These are phyloP conservation scores for Epirrhoe alternata DNA, from an alignment of 2,888 invertebrate genomes.

Conservation along the genomic window DNA sequence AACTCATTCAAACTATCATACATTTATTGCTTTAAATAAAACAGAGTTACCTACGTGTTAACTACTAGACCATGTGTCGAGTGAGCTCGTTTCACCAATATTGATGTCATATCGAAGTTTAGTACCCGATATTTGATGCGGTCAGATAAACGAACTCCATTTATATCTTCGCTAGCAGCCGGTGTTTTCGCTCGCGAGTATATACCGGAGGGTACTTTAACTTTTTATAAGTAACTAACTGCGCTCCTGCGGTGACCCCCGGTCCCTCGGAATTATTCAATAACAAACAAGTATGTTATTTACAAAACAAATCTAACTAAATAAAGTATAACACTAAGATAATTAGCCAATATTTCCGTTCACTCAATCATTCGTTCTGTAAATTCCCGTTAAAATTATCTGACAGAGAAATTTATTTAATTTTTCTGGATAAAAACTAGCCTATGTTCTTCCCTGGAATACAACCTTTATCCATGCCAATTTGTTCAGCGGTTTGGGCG, in stretches of 20 bases:
- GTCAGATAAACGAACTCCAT: slow-evolving; percentile 7
- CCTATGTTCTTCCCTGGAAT: too few species aligned
- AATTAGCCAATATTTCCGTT: background rate
- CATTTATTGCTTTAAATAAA: background rate
- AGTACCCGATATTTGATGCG: slow-evolving; percentile 18
- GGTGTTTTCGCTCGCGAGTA: background rate
- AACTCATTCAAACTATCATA: background rate
- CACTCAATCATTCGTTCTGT: background rate
- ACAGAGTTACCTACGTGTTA: background rate
- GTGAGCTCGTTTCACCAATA: slow-evolving; percentile 18
- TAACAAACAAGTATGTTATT: too few species aligned
- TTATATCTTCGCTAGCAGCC: background rate
- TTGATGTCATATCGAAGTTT: slow-evolving; percentile 16
- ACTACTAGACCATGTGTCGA: slow-evolving; percentile 14
- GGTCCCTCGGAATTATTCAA: too few species aligned
- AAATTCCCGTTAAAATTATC: background rate
- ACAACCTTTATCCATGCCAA: too few species aligned
- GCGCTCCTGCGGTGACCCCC: too few species aligned
- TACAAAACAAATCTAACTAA: too few species aligned
- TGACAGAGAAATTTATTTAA: too few species aligned
- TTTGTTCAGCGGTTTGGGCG: too few species aligned
- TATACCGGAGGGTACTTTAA: background rate
- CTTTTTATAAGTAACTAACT: too few species aligned
- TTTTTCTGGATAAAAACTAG: too few species aligned
- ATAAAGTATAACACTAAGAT: too few species aligned